A percentile compares a stretch with the other conserved stretches of the same genome.
Evolutionary conservation across 35 echinoderm and acorn worm genomes (phyloP).

Genomic region (Ophiothrix spiculata): DNA sequence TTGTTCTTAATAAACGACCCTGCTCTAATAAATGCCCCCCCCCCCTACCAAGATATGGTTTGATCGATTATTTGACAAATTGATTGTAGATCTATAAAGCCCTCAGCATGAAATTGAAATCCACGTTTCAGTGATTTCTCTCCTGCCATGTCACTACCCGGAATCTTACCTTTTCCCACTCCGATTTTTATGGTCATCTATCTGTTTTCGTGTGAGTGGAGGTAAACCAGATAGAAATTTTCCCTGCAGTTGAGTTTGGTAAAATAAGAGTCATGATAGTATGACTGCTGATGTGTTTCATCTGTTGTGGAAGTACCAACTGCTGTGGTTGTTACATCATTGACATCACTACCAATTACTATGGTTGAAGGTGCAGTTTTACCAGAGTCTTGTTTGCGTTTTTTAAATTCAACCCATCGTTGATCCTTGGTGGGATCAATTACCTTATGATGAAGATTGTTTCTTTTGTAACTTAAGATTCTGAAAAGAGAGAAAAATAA

Average conservation of each 20-base stretch:
- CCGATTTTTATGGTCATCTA: too few species aligned
- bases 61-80: too few species aligned
- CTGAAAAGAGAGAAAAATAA: neutral
- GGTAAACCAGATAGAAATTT: neutral
- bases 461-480: neutral
- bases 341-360: neutral
- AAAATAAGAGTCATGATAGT: neutral
- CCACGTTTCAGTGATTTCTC: too few species aligned
- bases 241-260: neutral
- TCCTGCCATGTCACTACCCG: too few species aligned
- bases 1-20: too few species aligned
- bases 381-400: neutral
- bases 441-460: neutral
- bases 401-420: neutral
- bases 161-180: too few species aligned
- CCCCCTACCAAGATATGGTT: too few species aligned
- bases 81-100: too few species aligned
- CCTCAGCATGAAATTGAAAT: too few species aligned
- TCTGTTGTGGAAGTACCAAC: neutral
- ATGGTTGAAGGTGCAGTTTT: neutral
- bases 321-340: neutral
- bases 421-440: neutral
- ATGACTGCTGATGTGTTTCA: neutral
- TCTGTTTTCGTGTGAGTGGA: too few species aligned
- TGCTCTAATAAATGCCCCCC: too few species aligned